Evolutionary conservation across 2,888 invertebrate species (phyloP), one percentile per base, ranked within the genome.

Genomic region (Agrotis exclamationis): DNA sequence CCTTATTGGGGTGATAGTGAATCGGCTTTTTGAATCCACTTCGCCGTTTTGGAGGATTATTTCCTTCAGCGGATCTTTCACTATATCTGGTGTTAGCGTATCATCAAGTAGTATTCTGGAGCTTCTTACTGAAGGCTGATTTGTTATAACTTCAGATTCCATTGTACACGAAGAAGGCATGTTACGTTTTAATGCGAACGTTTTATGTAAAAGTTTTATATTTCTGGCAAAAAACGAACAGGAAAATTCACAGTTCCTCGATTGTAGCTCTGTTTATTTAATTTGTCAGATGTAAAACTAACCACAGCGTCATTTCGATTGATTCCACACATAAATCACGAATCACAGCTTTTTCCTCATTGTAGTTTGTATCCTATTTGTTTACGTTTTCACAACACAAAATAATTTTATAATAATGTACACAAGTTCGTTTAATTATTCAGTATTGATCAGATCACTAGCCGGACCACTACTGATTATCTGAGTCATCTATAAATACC

Each of bases 251-350:
- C 45, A 5, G n/a, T 48, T 59, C 28, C 47, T 54, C 59, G 18
- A 44, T 54, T 70, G 22, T 53, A 28, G 14, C 14, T 20, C 1
- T 74, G 71, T 74, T 59, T 77, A 77, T 45, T 71, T 44, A 59
- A 33, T 54, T 70, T 24, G 13, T 48, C 28, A n/a, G 28, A 1
- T 54, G 53, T 20, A 50, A 48, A 51, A 7, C 70, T 70, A 77
- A 51, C 53, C 11, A 59, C 28, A 16, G 28, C 50, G 56, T 57
- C 44, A 44, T 9, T 20, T 48, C 7, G 54, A 77, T 70, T 70
- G 24, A 59, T 71, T 50, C 18, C 22, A 9, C 9, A 53, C 44
- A 59, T 73, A 54, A 74, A 76, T 76, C 44, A 76, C 48, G 13
- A 33, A 58, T 28, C 28, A 77, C 28, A 16, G 7, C 20, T 22